Evolutionary conservation across 2,113 vertebrate species (phyloP).

Genomic region (Dromiciops gliroides): DNA sequence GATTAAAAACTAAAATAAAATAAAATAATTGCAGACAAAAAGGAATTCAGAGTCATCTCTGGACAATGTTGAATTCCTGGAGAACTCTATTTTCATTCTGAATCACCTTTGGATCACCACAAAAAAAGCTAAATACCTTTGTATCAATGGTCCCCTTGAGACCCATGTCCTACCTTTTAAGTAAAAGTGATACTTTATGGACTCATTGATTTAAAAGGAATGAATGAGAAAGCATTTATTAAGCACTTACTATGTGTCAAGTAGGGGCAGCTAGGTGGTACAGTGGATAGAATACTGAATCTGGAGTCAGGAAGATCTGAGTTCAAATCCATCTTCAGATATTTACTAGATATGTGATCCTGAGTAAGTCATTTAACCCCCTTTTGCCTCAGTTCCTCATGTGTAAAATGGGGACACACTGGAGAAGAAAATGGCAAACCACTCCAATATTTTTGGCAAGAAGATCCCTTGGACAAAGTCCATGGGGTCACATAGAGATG

Average conservation of each 20-base stretch:
- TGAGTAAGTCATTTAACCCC: neutral
- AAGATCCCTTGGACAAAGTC: neutral
- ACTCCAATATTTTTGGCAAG: neutral
- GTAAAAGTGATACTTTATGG: neutral
- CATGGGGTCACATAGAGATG: neutral
- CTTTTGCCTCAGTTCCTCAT: neutral
- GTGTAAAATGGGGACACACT: neutral
- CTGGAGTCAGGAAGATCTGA: neutral
- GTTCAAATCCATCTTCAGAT: neutral
- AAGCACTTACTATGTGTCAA: neutral
- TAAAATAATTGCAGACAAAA: too few species aligned
- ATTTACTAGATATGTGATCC: neutral
- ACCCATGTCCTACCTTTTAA: neutral
- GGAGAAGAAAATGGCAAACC: neutral
- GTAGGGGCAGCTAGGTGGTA: neutral
- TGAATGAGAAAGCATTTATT: neutral
- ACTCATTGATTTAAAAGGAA: neutral
- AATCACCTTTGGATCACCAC: neutral
- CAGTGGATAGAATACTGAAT: neutral
- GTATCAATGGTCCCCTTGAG: neutral
- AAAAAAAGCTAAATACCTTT: neutral
- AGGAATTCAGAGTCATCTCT: neutral
- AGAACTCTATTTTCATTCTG: neutral
- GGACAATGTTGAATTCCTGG: neutral
- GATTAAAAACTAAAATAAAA: too few species aligned